These are phyloP conservation scores for Cathartes aura DNA, from an alignment of 2,113 vertebrate genomes.

Conservation along the genomic window DNA sequence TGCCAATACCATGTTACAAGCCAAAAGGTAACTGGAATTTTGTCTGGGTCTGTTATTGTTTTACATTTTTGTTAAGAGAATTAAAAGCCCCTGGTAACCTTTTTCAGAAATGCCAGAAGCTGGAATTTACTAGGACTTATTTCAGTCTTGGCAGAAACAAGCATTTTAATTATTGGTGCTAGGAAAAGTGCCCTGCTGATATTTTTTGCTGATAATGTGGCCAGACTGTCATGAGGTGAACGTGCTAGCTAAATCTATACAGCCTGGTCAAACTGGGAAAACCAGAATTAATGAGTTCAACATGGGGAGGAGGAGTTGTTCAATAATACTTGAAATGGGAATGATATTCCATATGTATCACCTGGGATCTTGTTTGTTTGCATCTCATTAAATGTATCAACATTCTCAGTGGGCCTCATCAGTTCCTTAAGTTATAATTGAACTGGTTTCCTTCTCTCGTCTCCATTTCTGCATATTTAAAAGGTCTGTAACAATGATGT, in stretches of 20 bases:
- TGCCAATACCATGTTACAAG: conserved; percentile 88
- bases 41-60: background rate
- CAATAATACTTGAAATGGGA: background rate
- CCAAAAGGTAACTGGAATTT: conserved; percentile 81
- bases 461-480: background rate
- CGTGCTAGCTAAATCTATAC: background rate
- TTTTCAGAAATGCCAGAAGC: conserved; percentile 49
- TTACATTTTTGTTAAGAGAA: conserved; percentile 5
- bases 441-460: background rate
- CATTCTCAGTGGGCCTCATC: background rate
- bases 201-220: conserved; percentile 29
- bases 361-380: background rate
- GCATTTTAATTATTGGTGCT: conserved; percentile 34
- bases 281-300: background rate
- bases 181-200: conserved; percentile 31
- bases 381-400: background rate
- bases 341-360: background rate
- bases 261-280: background rate
- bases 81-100: conserved; percentile 53
- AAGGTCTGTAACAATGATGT: background rate
- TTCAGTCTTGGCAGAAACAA: conserved; percentile 28
- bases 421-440: background rate
- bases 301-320: background rate
- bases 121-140: conserved; percentile 38
- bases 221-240: background rate